Conservation (phyloP, 2,113 vertebrate genomes). For the Australoheros scitulus region DNA sequence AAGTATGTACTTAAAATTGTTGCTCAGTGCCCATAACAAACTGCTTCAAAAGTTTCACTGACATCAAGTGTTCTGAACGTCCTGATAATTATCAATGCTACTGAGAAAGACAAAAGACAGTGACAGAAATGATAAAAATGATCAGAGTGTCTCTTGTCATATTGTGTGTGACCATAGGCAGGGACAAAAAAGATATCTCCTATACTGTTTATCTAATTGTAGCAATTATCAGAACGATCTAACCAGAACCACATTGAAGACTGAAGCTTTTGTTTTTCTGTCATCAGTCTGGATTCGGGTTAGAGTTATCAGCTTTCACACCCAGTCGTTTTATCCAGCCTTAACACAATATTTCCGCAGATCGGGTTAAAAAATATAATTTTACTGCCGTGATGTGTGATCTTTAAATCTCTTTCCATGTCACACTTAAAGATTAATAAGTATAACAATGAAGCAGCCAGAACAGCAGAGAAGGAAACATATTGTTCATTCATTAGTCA, state of each 20-base stretch:
- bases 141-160: not conserved
- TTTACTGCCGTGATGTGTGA: not conserved
- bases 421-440: not conserved
- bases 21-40: too few species aligned
- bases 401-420: not conserved
- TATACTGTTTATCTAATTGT: not conserved
- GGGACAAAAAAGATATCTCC: fast-evolving
- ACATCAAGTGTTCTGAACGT: not conserved
- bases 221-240: not conserved
- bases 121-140: not conserved
- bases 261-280: not conserved
- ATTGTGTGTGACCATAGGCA: not conserved
- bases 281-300: not conserved
- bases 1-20: too few species aligned
- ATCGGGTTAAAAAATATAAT: not conserved
- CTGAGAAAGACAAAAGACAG: not conserved
- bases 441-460: not conserved
- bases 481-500: not conserved
- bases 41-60: too few species aligned
- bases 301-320: not conserved
- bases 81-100: not conserved
- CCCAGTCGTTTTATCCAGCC: not conserved
- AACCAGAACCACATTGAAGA: not conserved
- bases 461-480: not conserved
- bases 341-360: not conserved